Conservation (phyloP, 2,113 vertebrate species). For the Syngnathus scovelli region DNA sequence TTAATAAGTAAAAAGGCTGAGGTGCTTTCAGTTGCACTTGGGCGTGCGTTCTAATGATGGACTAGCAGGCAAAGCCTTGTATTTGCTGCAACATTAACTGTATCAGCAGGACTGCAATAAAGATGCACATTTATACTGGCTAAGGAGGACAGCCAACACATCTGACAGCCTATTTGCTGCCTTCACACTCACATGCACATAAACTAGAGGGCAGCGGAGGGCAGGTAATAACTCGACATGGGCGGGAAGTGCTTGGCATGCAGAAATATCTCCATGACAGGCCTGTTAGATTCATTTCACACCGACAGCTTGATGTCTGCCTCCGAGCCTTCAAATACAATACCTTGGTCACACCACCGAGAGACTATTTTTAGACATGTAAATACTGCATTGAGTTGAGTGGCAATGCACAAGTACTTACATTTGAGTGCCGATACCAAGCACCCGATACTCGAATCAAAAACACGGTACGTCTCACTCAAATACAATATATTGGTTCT, state of each 20-base stretch:
- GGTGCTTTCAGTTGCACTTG: not conserved
- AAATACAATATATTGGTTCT: too few relatives aligned
- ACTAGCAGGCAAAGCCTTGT: not conserved
- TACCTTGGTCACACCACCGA: not conserved
- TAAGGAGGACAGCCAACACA: constrained; percentile 24
- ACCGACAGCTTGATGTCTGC: constrained; percentile 30
- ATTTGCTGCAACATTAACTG: constrained; percentile 15
- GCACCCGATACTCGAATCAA: too few relatives aligned
- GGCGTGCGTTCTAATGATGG: not conserved
- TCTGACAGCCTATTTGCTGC: constrained; percentile 32
- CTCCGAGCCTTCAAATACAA: constrained; percentile 14
- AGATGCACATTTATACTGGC: constrained; percentile 25
- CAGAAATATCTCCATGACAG: constrained; percentile 41
- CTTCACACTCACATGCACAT: constrained; percentile 16
- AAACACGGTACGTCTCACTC: too few relatives aligned
- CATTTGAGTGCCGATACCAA: too few relatives aligned
- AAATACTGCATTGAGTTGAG: not conserved
- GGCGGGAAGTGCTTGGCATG: constrained; percentile 37
- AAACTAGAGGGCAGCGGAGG: constrained; percentile 24
- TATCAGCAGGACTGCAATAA: constrained; percentile 7
- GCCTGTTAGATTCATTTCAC: constrained; percentile 39
- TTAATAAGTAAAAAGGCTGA: not conserved
- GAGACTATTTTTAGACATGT: not conserved
- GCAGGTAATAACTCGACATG: constrained; percentile 28
- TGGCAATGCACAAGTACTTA: not conserved